These are phyloP conservation scores for Blastobasis adustella DNA, from an alignment of 2,888 invertebrate species.

Conservation along the genomic window DNA sequence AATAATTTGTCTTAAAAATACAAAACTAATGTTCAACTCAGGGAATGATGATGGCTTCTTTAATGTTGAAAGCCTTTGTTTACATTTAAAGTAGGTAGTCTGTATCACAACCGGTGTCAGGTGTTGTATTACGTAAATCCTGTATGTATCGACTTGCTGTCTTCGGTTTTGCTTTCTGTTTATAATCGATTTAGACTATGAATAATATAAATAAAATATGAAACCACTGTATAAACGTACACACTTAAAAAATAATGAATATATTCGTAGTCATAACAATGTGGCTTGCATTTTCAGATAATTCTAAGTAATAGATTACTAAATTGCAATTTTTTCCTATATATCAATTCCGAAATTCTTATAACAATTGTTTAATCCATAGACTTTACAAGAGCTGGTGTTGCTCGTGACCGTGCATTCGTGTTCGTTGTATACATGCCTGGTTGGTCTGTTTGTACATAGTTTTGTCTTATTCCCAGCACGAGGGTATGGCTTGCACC, in stretches of 20 bases:
- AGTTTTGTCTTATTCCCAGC: conserved; percentile 16
- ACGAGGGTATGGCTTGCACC: conserved; percentile 42
- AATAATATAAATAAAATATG: no score
- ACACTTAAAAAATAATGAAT: background rate
- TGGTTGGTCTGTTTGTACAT: conserved; percentile 1
- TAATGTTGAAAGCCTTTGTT: conserved; percentile 30
- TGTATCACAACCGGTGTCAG: conserved; percentile 37
- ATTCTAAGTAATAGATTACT: background rate
- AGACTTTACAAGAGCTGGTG: background rate
- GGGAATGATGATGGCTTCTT: background rate
- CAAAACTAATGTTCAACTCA: no score
- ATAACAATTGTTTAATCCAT: no score
- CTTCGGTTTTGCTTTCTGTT: no score
- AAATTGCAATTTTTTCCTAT: background rate
- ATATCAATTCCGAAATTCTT: background rate
- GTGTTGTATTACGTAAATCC: conserved; percentile 42
- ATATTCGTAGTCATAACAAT: background rate
- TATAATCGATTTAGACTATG: no score
- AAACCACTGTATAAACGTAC: background rate
- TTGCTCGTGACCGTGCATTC: conserved; percentile 8
- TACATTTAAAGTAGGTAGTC: conserved; percentile 32
- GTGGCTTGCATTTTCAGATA: background rate
- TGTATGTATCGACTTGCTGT: conserved; percentile 1
- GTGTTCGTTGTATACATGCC: conserved; percentile 4
- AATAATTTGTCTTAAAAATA: no score